Evolutionary conservation across 2,888 invertebrate species (phyloP).

Genomic region (Athalia rosae): DNA sequence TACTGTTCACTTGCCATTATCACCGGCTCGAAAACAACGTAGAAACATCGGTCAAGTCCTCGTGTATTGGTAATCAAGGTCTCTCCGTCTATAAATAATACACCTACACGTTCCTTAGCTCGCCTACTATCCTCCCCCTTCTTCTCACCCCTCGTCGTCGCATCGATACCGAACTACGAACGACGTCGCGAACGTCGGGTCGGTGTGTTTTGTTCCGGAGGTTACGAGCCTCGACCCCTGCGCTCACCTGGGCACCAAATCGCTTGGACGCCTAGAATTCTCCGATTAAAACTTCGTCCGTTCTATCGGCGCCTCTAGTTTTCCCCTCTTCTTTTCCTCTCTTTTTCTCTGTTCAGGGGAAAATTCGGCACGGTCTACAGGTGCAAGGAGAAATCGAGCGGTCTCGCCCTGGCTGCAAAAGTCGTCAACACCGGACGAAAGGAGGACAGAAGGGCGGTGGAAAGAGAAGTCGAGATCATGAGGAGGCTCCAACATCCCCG

Average conservation of each 20-base stretch:
- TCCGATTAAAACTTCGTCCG: neutral
- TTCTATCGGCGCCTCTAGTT: neutral
- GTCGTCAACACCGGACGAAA: constrained; percentile 90
- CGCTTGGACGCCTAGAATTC: constrained; percentile 4
- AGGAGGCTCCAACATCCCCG: constrained; percentile 93
- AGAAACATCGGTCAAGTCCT: constrained; percentile 48
- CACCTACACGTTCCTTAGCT: constrained; percentile 39
- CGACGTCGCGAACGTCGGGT: neutral
- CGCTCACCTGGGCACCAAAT: constrained; percentile 19
- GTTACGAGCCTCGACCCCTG: constrained; percentile 23
- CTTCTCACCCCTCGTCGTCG: neutral
- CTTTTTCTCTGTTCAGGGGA: constrained; percentile 79
- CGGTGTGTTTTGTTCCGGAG: constrained; percentile 25
- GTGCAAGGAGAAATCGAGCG: constrained; percentile 89
- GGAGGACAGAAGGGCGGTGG: constrained; percentile 93
- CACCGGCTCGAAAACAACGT: constrained; percentile 49
- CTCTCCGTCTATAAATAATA: constrained; percentile 65
- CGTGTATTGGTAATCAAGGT: constrained; percentile 63
- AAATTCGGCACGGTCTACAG: constrained; percentile 98
- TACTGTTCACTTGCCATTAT: constrained; percentile 4
- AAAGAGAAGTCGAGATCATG: constrained; percentile 98
- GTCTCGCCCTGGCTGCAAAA: constrained; percentile 92
- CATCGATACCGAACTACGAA: neutral
- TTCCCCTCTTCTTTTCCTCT: neutral
- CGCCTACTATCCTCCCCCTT: neutral